phyloP scores from a whole-genome alignment of 2,888 invertebrate genomes.

The Hydrotaea diabolus region DNA sequence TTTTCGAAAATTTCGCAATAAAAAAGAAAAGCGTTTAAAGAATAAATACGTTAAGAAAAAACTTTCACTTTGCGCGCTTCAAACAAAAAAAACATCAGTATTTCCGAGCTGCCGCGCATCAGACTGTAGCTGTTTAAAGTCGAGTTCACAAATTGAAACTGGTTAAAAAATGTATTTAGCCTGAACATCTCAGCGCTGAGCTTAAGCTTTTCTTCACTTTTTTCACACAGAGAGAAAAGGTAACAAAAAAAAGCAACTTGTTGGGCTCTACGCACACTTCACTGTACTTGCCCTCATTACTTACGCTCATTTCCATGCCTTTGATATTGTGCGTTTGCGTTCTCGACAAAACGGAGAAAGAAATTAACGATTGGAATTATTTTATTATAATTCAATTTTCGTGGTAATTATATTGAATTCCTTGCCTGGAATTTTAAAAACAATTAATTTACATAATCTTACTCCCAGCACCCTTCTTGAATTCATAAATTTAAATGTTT shows the following conservation, averaged over 20 bases:
- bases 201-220: not conserved
- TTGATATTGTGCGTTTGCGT: constrained; percentile 37
- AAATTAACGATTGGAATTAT: not conserved
- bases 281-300: constrained; percentile 66
- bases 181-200: not conserved
- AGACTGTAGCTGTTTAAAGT: constrained; percentile 34
- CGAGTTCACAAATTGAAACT: constrained; percentile 41
- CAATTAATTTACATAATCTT: constrained; percentile 47
- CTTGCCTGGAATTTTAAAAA: constrained; percentile 45
- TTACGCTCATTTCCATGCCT: constrained; percentile 78
- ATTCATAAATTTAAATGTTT: not conserved
- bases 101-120: not conserved
- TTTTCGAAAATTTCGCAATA: constrained; percentile 44
- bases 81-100: not conserved
- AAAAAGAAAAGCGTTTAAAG: not conserved
- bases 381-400: not conserved
- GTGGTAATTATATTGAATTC: constrained; percentile 29
- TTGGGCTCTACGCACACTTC: not conserved
- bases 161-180: constrained; percentile 57
- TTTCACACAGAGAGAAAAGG: too few relatives aligned
- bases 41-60: constrained; percentile 19
- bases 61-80: constrained; percentile 54
- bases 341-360: constrained; percentile 8
- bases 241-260: not conserved
- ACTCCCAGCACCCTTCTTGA: constrained; percentile 8